Conservation (phyloP, 2,797 vertebrate species). For the Onychomys arenicola region DNA sequence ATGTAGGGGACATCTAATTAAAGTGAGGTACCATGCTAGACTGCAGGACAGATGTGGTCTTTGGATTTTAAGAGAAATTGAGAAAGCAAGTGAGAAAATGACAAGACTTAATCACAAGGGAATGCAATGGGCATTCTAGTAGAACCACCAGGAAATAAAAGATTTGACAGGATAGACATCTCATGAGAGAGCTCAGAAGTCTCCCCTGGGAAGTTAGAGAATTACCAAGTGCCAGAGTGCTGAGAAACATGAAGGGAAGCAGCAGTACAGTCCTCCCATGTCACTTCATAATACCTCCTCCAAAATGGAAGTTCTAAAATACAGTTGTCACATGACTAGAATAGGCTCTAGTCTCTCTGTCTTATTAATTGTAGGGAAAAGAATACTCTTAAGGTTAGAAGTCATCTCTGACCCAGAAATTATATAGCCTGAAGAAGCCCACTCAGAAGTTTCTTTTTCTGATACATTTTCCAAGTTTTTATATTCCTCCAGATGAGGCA, state of each 20-base stretch:
- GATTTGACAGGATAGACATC: not conserved
- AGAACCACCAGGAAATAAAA: conserved; percentile 50
- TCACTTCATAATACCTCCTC: not conserved
- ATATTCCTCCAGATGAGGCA: not conserved
- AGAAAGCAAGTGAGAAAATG: not conserved
- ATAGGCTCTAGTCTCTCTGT: not conserved
- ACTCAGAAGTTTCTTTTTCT: not conserved
- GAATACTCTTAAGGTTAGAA: not conserved
- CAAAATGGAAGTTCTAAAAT: conserved; percentile 14
- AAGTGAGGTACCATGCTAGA: conserved; percentile 10
- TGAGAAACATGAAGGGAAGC: not conserved
- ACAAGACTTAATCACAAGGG: conserved; percentile 27
- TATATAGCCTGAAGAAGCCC: not conserved
- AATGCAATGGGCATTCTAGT: not conserved
- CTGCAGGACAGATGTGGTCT: not conserved
- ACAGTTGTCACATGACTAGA: not conserved
- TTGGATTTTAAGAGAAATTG: conserved; percentile 44
- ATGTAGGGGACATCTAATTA: not conserved
- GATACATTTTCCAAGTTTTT: not conserved
- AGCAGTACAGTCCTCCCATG: not conserved
- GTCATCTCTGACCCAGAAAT: conserved; percentile 18
- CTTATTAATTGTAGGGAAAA: not conserved
- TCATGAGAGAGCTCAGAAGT: not conserved
- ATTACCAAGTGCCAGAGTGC: not conserved
- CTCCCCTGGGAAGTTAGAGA: not conserved